Base-by-base conservation (phyloP, 2,113 vertebrate genomes). In the Pseudorasbora parva region DNA sequence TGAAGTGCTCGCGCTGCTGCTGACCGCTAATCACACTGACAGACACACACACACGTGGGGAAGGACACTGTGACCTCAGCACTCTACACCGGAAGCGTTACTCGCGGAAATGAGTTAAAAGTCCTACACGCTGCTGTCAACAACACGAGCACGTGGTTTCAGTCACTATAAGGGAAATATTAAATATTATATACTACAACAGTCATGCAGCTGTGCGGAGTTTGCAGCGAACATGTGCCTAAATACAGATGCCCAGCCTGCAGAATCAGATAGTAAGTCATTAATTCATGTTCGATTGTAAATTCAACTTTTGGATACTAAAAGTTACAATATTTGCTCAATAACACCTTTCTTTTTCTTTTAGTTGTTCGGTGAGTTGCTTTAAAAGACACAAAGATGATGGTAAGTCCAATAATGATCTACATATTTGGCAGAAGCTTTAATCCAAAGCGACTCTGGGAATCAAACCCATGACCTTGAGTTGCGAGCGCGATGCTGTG, bases 31-130 rank as follows among this genome's bases (percentile, higher is more conserved):
- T 30, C 15, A 59, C 49, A 2, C 56, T 69, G 8, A 75, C 81
- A 21, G 2, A 8, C 51, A 2, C 68, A 66, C 47, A 83, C 51
- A 91, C 94, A 94, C 93, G 93, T 94, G 93, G 85, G 91, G 89
- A 94, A 95, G 94, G 94, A 91, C 95, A 93, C 93, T 17, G 88
- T 93, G 92, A 95, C 94, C 94, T 94, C 79, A 54, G 54, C 23
- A 83, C 90, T 88, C 9, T 90, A 77, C 54, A 30, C 94, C 93
- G 93, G 94, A 94, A 84, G 30, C 0, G n/a, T 4, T 21, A 54
- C 51, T 21, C 43, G 25, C 57, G 12, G 47, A 41, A 23, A 10
- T 21, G 1, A 33, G 0, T 60, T 69, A 30, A 60, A 49, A 21
- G 57, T 41, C 37, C 72, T 0, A 6, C 72, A 17, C 71, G 25